Evolutionary conservation across 2,797 vertebrate species (phyloP), one percentile per base, ranked within the genome.

Genomic region (Garrulus glandarius): DNA sequence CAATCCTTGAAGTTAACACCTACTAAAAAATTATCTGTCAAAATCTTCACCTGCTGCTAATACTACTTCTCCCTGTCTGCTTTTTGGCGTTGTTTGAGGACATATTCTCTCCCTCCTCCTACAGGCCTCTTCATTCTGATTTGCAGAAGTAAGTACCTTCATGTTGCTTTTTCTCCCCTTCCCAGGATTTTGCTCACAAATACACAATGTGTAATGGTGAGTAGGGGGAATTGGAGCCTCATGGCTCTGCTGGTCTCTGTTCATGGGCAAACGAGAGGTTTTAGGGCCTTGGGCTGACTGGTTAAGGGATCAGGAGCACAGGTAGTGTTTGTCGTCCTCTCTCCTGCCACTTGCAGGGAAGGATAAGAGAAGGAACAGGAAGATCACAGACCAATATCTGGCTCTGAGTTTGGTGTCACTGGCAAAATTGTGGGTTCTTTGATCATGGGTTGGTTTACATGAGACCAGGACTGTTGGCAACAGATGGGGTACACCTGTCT

Each of bases 191-290:
- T 83, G 9, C 13, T 69, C 43, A 72, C 21, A 69, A 76, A 61
- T 15, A 57, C 30, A 11, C 43, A 47, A 13, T 15, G 3, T 57
- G 27, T 68, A 79, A 76, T 0, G 1, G 32, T 0, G 1, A 83
- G 36, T 30, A 77, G 7, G 9, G 19, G 5, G 10, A 82, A 77
- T 53, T 5, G 7, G 13, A 4, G 11, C 27, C n/a, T 72, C 43
- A 46, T 24, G 30, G 55, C 8, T 65, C 34, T 61, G 19, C 15
- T 52, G 10, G 24, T 27, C 18, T 46, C 53, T 67, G 34, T 23
- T 30, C 18, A 53, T 19, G 12, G 10, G 15, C 22, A 53, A 74
- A 57, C 2, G 11, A 47, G 22, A 74, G 13, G 47, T 26, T 67
- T 41, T 47, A 74, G 34, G 18, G 26, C 30, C 39, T 67, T 47